These are phyloP conservation scores for Ephestia elutella DNA, from an alignment of 1,140 invertebrate species.

Conservation along the genomic window DNA sequence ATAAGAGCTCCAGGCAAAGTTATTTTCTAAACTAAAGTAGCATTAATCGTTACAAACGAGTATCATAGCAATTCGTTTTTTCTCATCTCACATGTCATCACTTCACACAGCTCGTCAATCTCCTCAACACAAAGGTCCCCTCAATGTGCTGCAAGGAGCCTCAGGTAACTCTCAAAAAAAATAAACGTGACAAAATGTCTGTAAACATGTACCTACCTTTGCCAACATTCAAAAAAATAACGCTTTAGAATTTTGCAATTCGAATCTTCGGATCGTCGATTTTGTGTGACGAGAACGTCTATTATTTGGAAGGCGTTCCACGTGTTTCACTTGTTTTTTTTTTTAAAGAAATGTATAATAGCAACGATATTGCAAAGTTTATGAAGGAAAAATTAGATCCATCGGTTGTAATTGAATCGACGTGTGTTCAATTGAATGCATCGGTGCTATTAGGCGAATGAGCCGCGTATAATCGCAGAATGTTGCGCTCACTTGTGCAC, in stretches of 20 bases:
- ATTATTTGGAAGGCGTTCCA: slow-evolving; percentile 54
- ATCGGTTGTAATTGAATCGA: slow-evolving; percentile 38
- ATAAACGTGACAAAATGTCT: slow-evolving; percentile 70
- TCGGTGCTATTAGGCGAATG: slow-evolving; percentile 37
- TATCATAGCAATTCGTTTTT: slow-evolving; percentile 21
- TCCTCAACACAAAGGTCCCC: slow-evolving; percentile 45
- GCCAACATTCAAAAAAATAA: slow-evolving; percentile 32
- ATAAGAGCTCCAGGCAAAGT: no score
- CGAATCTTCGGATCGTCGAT: slow-evolving; percentile 21
- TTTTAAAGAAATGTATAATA: slow-evolving; percentile 38
- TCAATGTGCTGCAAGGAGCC: slow-evolving; percentile 54
- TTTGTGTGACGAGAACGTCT: slow-evolving; percentile 44
- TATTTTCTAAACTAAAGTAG: no score
- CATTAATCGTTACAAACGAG: slow-evolving; percentile 11
- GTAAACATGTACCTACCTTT: slow-evolving; percentile 66
- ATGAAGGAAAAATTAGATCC: slow-evolving; percentile 40
- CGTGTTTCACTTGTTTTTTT: slow-evolving; percentile 46
- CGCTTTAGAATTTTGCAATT: slow-evolving; percentile 43
- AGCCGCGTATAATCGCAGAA: slow-evolving; percentile 34
- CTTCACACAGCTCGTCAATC: slow-evolving; percentile 49
- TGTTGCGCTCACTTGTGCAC: slow-evolving; percentile 6
- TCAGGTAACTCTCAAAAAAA: slow-evolving; percentile 61
- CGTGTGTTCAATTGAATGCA: slow-evolving; percentile 26
- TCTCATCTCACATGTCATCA: slow-evolving; percentile 49
- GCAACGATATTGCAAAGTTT: slow-evolving; percentile 45